These are phyloP conservation scores for Pseudotriccus pelzelni DNA, from an alignment of 2,797 vertebrate genomes.

Conservation along the genomic window DNA sequence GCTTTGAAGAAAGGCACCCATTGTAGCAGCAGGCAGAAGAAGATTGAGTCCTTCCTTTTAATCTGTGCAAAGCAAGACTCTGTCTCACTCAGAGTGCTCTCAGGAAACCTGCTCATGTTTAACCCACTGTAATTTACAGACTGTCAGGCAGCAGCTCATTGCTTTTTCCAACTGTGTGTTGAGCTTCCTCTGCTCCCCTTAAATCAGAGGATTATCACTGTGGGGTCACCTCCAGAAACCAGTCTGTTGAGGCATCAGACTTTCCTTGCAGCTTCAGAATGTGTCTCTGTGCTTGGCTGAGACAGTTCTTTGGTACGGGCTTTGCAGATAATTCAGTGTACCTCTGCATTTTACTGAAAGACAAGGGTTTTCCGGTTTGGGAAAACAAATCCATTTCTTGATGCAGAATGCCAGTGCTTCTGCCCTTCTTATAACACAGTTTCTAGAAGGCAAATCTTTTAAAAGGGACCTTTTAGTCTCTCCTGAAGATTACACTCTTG, in stretches of 20 bases:
- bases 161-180: not conserved
- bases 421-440: not conserved
- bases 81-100: not conserved
- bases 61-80: not conserved
- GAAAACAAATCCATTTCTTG: not conserved
- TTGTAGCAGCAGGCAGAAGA: not conserved
- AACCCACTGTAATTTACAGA: not conserved
- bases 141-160: not conserved
- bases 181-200: not conserved
- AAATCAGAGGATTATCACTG: not conserved
- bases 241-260: not conserved
- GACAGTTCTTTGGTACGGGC: not conserved
- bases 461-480: conserved; percentile 13
- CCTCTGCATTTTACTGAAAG: not conserved
- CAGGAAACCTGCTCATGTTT: not conserved
- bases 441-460: conserved; percentile 22
- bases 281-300: not conserved
- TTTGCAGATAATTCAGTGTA: not conserved
- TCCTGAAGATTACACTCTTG: not conserved
- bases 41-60: not conserved
- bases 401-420: not conserved
- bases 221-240: not conserved
- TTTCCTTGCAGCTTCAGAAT: not conserved
- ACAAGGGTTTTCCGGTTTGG: not conserved
- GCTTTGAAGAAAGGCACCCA: not conserved